A percentile compares a stretch with the other conserved stretches of the same genome.
phyloP scores from a whole-genome alignment of 2,113 vertebrate genomes.

The Corynorhinus townsendii region DNA sequence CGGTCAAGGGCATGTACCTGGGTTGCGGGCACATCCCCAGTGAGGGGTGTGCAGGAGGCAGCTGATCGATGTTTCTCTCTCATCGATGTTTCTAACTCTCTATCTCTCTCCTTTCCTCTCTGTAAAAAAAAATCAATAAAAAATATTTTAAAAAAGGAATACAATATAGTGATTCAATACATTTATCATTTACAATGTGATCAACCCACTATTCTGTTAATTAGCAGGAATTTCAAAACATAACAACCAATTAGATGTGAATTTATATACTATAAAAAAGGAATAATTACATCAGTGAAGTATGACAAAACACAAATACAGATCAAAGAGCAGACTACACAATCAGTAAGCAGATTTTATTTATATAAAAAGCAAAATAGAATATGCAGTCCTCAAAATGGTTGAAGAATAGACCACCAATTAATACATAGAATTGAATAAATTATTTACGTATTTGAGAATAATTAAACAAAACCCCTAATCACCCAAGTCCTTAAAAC shows the following conservation, averaged over 20 bases:
- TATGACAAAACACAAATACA: background rate
- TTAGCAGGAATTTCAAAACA: background rate
- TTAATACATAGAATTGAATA: background rate
- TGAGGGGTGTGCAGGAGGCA: no score
- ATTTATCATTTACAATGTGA: background rate
- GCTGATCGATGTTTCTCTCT: no score
- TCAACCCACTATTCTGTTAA: background rate
- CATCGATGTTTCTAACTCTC: no score
- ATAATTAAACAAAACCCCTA: background rate
- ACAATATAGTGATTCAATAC: background rate
- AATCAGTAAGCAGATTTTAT: background rate
- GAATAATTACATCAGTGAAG: background rate
- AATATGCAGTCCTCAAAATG: background rate
- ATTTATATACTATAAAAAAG: background rate
- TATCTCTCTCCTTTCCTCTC: no score
- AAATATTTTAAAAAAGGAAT: no score
- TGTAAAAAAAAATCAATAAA: no score
- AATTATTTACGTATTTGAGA: background rate
- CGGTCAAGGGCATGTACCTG: no score
- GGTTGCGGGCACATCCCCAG: no score
- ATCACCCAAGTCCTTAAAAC: background rate
- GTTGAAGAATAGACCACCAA: background rate
- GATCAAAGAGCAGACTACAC: background rate
- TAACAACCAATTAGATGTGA: background rate
- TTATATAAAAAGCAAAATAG: background rate